Evolutionary conservation across 2,888 invertebrate species (phyloP).

Genomic region (Ophion slaviceki): DNA sequence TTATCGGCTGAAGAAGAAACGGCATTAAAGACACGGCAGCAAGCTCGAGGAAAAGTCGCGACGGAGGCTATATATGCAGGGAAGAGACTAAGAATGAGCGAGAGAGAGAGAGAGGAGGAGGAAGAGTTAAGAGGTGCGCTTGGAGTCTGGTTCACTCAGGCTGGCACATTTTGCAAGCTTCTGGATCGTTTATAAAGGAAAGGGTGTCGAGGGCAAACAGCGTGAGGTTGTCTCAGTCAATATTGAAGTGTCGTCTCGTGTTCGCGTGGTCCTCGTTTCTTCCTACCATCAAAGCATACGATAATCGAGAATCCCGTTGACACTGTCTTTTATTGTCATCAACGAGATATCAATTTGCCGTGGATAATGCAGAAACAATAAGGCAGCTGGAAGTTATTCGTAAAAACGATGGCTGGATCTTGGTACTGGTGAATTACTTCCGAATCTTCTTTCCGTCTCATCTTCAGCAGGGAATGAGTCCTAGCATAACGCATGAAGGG

Average conservation of each 20-base stretch:
- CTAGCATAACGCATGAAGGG: background rate
- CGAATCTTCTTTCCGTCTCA: too few relatives aligned
- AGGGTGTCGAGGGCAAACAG: constrained; percentile 73
- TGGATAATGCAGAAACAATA: constrained; percentile 44
- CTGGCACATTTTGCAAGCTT: constrained; percentile 49
- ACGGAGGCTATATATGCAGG: background rate
- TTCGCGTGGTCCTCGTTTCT: constrained; percentile 56
- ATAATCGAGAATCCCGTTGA: constrained; percentile 42
- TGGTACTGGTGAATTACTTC: background rate
- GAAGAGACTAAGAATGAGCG: background rate
- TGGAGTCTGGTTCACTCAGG: constrained; percentile 58
- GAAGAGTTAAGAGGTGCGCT: constrained; percentile 58
- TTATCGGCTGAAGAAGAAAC: constrained; percentile 56
- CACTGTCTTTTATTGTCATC: background rate
- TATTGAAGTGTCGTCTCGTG: constrained; percentile 76
- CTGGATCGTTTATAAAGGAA: constrained; percentile 67
- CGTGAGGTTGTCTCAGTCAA: constrained; percentile 76
- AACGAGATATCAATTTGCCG: constrained; percentile 25
- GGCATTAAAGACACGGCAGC: constrained; percentile 47
- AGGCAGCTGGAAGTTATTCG: constrained; percentile 9
- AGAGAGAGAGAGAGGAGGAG: background rate
- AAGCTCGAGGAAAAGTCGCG: constrained; percentile 10
- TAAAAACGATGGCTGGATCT: background rate
- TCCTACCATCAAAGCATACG: constrained; percentile 17
- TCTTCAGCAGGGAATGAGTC: background rate